Evolutionary conservation across 2,113 vertebrate species (phyloP).

Genomic region (Morone saxatilis): DNA sequence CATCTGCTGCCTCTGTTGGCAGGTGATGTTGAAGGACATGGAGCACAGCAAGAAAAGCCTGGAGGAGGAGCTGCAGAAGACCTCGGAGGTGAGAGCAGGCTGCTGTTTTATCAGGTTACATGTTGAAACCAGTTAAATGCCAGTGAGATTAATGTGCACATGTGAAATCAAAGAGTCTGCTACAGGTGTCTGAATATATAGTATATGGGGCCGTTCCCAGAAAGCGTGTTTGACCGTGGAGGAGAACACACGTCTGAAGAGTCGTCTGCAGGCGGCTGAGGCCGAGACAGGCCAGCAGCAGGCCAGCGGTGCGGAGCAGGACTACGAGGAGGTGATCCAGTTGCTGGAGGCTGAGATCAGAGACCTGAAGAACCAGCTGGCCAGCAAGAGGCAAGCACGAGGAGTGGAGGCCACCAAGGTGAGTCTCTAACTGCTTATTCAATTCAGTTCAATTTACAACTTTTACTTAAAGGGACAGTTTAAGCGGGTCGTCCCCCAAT

Average conservation of each 20-base stretch:
- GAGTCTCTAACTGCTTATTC: not conserved
- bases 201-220: slow-evolving; percentile 70
- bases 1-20: slow-evolving; percentile 43
- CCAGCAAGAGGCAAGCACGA: slow-evolving; percentile 74
- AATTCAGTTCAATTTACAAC: no score
- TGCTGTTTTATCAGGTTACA: not conserved
- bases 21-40: slow-evolving; percentile 89
- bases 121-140: not conserved
- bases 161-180: not conserved
- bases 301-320: slow-evolving; percentile 88
- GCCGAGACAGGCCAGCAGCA: slow-evolving; percentile 81
- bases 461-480: no score
- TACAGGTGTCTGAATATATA: not conserved
- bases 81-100: slow-evolving; percentile 84
- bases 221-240: slow-evolving; percentile 87
- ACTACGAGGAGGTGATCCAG: slow-evolving; percentile 93
- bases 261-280: slow-evolving; percentile 86
- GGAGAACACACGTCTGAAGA: slow-evolving; percentile 87
- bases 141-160: not conserved
- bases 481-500: no score
- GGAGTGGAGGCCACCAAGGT: slow-evolving; percentile 74
- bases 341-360: slow-evolving; percentile 92
- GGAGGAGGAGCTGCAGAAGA: slow-evolving; percentile 90
- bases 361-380: slow-evolving; percentile 90
- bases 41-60: slow-evolving; percentile 88